phyloP scores from a whole-genome alignment of 2,888 invertebrate species.

The Pandemis cinnamomeana region DNA sequence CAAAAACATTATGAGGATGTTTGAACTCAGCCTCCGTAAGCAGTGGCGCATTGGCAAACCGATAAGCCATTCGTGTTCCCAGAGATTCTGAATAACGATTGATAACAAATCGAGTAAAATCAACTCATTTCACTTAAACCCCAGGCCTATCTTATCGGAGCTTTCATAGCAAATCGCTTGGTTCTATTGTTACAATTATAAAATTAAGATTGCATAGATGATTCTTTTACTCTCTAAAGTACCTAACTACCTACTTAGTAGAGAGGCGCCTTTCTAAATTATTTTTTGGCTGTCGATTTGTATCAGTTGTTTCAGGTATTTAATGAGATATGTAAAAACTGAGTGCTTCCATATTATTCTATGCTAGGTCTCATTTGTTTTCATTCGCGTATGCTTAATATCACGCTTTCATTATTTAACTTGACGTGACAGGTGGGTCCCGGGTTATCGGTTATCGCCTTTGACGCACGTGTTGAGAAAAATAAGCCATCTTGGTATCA shows the following conservation, averaged over 20 bases:
- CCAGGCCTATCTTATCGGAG: neutral
- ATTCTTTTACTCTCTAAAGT: neutral
- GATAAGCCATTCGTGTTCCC: neutral
- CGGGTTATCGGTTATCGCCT: neutral
- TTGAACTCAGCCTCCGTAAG: neutral
- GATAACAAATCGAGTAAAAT: neutral
- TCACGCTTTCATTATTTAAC: slow-evolving; percentile 1
- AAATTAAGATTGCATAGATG: neutral
- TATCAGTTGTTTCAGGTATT: neutral
- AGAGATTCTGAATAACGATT: neutral
- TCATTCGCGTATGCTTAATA: neutral
- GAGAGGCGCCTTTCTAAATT: slow-evolving; percentile 12
- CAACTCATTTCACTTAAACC: neutral
- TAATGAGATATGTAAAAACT: neutral
- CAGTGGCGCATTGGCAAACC: neutral
- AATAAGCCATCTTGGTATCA: neutral
- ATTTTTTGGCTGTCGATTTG: neutral
- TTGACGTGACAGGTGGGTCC: slow-evolving; percentile 1
- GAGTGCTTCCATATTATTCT: neutral
- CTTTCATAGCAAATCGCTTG: neutral
- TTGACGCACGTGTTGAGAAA: slow-evolving; percentile 11
- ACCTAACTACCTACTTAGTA: neutral
- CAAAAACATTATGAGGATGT: neutral
- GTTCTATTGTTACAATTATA: neutral
- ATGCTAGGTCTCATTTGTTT: neutral